Conservation (phyloP, 2,797 vertebrate genomes). For the Heterohyrax brucei region DNA sequence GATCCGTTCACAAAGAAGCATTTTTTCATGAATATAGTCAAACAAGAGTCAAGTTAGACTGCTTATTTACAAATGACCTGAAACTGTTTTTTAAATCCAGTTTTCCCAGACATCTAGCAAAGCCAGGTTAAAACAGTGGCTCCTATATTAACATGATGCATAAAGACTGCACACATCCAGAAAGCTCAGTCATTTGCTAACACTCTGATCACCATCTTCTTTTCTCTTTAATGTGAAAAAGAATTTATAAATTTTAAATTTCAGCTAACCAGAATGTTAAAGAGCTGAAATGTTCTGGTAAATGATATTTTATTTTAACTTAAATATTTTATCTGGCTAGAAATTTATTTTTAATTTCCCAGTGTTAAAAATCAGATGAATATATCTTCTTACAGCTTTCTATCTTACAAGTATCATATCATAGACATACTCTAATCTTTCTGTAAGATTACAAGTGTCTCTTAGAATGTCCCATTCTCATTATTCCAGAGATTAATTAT, state of each 20-base stretch:
- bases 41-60: conserved; percentile 50
- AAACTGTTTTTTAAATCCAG: background rate
- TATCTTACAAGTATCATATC: background rate
- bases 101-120: background rate
- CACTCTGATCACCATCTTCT: background rate
- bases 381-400: conserved; percentile 11
- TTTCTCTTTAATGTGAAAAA: conserved; percentile 51
- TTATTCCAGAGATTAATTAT: conserved; percentile 35
- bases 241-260: conserved; percentile 55
- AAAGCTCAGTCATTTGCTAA: background rate
- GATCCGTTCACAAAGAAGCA: conserved; percentile 33
- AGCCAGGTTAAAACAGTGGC: background rate
- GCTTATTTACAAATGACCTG: conserved; percentile 9
- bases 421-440: conserved; percentile 15
- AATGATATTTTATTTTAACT: conserved; percentile 41
- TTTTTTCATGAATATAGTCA: background rate
- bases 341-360: conserved; percentile 59
- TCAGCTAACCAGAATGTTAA: conserved; percentile 55
- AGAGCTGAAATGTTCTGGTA: background rate
- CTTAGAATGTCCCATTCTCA: background rate
- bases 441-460: background rate
- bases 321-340: conserved; percentile 32
- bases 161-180: background rate
- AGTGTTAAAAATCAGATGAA: conserved; percentile 26
- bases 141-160: background rate